Base-by-base conservation (phyloP, 2,797 vertebrate species). In the Poecilia gillii region DNA sequence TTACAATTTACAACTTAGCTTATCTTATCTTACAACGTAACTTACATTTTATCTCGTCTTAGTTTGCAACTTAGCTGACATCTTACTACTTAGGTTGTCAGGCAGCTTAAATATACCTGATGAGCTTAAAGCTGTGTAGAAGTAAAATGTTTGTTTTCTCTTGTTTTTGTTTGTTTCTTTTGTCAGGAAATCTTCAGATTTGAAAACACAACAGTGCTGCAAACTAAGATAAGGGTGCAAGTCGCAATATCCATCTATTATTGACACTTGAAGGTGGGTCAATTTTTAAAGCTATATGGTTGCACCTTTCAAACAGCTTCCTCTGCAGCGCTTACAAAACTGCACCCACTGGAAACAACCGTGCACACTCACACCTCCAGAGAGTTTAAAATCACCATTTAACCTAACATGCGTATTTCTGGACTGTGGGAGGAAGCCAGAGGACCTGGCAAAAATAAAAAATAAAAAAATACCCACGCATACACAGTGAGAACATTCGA, bases 381-480 rank as follows among this genome's bases (percentile, higher is more conserved):
- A 36, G 41, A 28, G 45, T 81, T 74, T 74, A 25, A 51, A 74
- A 53, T 41, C 49, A 55, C 49, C 72, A 49, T 74, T 74, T 74
- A 74, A 74, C 72, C 72, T 16, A 41, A 55, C 49, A 55, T 36
- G 72, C 49, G 12, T 74, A 74, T 55, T 53, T 74, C 23, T 41
- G 72, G 72, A 41, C 72, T 74, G 72, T 74, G 72, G 72, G 72
- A 74, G 72, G 49, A 74, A 74, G 33, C 49, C 49, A 74, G 72
- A 74, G 72, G 47, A 73, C 31, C 72, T 14, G 47, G 72, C 28
- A 36, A 36, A 73, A 53, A 49, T n/a, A 49, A 47, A 47, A 2
- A 12, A 72, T 3, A 45, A 45, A 51, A 20, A 53, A 53, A 73
- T 51, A 11, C 72, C 72, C 72, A 74, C 72, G 49, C 72, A 55